Base-by-base conservation (phyloP, 35 echinoderm and acorn worm species). In the Strongylocentrotus purpuratus region DNA sequence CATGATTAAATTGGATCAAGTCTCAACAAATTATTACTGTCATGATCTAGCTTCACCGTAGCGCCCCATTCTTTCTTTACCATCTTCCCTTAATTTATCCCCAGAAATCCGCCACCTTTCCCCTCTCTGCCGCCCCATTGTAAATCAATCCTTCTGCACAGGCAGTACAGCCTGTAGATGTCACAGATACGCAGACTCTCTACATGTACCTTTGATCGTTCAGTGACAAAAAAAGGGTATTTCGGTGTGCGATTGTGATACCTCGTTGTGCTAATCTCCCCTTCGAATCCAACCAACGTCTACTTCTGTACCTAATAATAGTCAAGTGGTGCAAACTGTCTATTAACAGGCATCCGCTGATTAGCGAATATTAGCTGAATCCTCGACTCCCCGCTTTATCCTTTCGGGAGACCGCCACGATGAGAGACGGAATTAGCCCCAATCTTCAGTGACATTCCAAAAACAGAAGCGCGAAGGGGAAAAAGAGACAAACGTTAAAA, bases 321-420 rank as follows among this genome's bases (percentile, higher is more conserved):
- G 65, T 78, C 20, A 22, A 78, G 28, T 28, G 65, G 65, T 78
- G 65, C 65, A 78, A 78, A 78, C 65, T 22, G 28, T 78, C 65
- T 78, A 78, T 78, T 78, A 78, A 78, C 65, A 78, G 65, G 65
- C 25, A 78, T 78, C 65, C 65, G 65, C 65, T 78, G 65, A 78
- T 78, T 78, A 78, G 65, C 22, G 65, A 78, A 78, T 78, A 78
- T 78, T 78, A 78, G 65, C 65, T n/a, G 65, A 78, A 78, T 78
- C 65, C 65, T 78, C 20, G 65, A 78, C 65, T 78, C 65, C 65
- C 65, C 20, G 20, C 22, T 78, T 8, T n/a, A 78, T 78, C 65
- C 65, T 78, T 4, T 78, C 18, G 65, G 65, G 20, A 78, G 65
- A 78, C 22, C 22, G 65, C 7, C 65, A 28, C 65, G 65, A 7